Percentiles rank a stretch among this genome's conserved stretches.
phyloP scores from a whole-genome alignment of 2,113 vertebrate genomes.

The Cyrtonyx montezumae region DNA sequence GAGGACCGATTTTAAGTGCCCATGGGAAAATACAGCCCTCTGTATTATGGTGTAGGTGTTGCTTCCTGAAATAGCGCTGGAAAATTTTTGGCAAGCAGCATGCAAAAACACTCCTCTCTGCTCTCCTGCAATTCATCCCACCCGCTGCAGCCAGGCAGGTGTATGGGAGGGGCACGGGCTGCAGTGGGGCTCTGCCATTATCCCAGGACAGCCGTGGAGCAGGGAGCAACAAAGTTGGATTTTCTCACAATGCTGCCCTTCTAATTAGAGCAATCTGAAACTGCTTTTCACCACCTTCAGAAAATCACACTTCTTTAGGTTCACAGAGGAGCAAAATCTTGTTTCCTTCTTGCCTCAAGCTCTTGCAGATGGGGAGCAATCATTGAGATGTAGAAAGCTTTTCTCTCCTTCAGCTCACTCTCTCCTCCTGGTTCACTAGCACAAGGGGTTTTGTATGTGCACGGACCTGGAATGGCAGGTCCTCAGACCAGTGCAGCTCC shows the following conservation, averaged over 20 bases:
- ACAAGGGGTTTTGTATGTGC: not conserved
- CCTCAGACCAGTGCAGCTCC: not conserved
- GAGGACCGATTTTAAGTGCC: constrained; percentile 20
- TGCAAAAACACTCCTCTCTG: not conserved
- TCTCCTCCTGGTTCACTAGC: not conserved
- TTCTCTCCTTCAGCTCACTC: not conserved
- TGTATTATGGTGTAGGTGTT: constrained; percentile 59
- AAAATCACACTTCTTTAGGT: constrained; percentile 57
- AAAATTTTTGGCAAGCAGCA: constrained; percentile 18
- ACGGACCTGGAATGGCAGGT: not conserved
- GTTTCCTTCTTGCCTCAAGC: constrained; percentile 10
- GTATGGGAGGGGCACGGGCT: not conserved
- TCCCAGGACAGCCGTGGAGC: constrained; percentile 34
- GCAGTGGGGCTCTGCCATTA: not conserved
- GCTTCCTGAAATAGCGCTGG: constrained; percentile 53
- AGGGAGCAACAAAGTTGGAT: constrained; percentile 12
- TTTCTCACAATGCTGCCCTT: not conserved
- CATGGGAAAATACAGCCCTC: constrained; percentile 36
- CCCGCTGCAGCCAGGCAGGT: not conserved
- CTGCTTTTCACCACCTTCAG: constrained; percentile 64
- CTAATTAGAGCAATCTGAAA: constrained; percentile 59
- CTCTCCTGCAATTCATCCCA: not conserved
- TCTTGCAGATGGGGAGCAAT: not conserved
- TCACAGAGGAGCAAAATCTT: constrained; percentile 9
- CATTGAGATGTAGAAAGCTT: not conserved